A percentile compares a stretch with the other conserved stretches of the same genome.
Evolutionary conservation across 2,113 vertebrate genomes (phyloP).

Genomic region (Sphaerodactylus townsendi): DNA sequence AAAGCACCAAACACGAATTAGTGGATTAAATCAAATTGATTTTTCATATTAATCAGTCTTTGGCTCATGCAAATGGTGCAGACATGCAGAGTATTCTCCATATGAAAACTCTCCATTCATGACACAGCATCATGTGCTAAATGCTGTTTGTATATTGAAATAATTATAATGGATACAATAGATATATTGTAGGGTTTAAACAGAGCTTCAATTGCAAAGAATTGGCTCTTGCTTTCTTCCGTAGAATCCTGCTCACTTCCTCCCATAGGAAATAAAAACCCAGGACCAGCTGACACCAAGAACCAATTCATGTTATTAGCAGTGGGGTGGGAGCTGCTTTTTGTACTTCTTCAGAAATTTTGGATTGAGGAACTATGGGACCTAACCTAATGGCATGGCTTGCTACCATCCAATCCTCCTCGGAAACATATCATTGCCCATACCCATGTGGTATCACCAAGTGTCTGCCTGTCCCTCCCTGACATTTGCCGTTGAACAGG

Average conservation of each 20-base stretch:
- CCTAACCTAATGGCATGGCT: neutral
- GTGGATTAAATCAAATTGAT: slow-evolving; percentile 7
- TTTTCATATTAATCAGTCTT: neutral
- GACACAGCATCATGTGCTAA: slow-evolving; percentile 2
- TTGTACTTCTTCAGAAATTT: neutral
- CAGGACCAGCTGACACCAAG: neutral
- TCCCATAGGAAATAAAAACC: neutral
- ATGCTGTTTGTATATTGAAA: neutral
- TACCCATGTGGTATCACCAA: neutral
- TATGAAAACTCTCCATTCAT: neutral
- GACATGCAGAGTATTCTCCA: neutral
- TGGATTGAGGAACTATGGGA: neutral
- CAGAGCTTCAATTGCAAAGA: neutral
- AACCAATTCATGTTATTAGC: neutral
- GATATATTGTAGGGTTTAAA: neutral
- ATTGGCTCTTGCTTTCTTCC: neutral
- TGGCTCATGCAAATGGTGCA: neutral
- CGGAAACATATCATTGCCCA: neutral
- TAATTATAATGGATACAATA: neutral
- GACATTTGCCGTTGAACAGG: neutral
- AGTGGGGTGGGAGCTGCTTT: neutral
- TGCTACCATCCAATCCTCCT: neutral
- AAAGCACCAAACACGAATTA: neutral
- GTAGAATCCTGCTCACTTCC: neutral
- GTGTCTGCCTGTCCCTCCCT: neutral